Base-by-base conservation (phyloP, 2,797 vertebrate genomes). In the Myotis daubentonii region DNA sequence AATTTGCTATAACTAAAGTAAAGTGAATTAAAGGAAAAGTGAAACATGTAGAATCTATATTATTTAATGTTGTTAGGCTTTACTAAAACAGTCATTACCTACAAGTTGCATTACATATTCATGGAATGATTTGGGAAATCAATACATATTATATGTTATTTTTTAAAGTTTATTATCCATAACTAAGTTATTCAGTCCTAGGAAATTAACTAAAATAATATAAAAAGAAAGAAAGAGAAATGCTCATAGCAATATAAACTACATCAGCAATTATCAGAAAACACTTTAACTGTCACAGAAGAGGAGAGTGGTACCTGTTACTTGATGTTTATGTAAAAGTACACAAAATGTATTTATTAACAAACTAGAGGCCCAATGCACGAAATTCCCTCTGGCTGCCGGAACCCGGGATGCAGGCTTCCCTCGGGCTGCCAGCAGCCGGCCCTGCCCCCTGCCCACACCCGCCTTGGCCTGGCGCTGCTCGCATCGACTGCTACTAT, bases 11-110 rank as follows among this genome's bases (percentile, higher is more conserved):
- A 86, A 75, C 28, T 89, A n/a, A 79, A 84, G 23, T 47, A 60
- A 87, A 82, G 28, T 81, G 9, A 95, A 51, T 81, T 76, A 89
- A 70, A 76, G 13, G 22, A 76, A 89, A 94, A 82, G 1, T 70
- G 15, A 86, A 89, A 19, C 20, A 92, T 76, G 9, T 66, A 72
- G 13, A 78, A 78, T 57, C 38, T 74, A 49, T 11, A 81, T 53
- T 30, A 92, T 53, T 76, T 86, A 81, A 76, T 81, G 25, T 22
- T 82, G 16, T 11, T 51, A 87, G 74, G 2, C 38, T 71, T 78
- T 49, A 72, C 55, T 51, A 55, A 62, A 80, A 87, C 15, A 89
- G 30, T 55, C 12, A 72, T 41, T 60, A n/a, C 4, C 41, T n/a
- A 62, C 10, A 4, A 49, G 19, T 30, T 82, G 0, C 4, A 82